A percentile compares a stretch with the other conserved stretches of the same genome.
phyloP scores from a whole-genome alignment of 2,797 vertebrate species.

The Rhinatrema bivittatum region DNA sequence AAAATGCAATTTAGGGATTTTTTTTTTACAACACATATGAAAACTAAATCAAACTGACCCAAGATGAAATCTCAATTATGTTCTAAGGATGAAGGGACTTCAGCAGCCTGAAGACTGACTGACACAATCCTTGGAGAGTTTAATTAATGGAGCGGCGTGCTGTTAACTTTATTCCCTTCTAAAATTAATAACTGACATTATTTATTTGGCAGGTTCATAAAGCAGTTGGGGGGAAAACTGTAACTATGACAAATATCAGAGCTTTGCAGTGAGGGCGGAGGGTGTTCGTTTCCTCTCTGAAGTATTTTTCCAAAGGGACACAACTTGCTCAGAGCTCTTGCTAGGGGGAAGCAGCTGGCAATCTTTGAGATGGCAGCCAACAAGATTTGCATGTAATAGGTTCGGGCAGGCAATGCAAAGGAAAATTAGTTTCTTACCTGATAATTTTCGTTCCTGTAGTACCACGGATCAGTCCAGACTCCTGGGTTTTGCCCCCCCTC shows the following conservation, averaged over 20 bases:
- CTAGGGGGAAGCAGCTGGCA: no score
- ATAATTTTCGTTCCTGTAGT: no score
- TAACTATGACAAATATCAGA: slow-evolving; percentile 7
- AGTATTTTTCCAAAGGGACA: slow-evolving; percentile 4
- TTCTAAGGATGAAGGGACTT: slow-evolving; percentile 8
- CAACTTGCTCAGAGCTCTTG: no score
- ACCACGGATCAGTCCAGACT: no score
- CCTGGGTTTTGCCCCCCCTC: no score
- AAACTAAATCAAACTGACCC: neutral
- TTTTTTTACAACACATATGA: no score
- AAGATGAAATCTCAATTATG: neutral
- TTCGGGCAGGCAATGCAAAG: no score
- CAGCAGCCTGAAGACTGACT: neutral
- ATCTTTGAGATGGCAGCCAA: no score
- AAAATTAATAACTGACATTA: slow-evolving; percentile 17
- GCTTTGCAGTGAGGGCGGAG: slow-evolving; percentile 18
- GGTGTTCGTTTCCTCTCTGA: slow-evolving; percentile 14
- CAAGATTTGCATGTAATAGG: no score
- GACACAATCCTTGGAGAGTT: slow-evolving; percentile 12
- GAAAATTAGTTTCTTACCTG: no score
- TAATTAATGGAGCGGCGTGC: slow-evolving; percentile 7
- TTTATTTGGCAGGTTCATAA: slow-evolving; percentile 12
- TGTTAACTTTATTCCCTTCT: slow-evolving; percentile 18
- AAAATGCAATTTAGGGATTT: no score
- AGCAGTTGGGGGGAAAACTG: neutral